Conservation (phyloP, 2,113 vertebrate genomes). For the Phylloscopus trochiloides region DNA sequence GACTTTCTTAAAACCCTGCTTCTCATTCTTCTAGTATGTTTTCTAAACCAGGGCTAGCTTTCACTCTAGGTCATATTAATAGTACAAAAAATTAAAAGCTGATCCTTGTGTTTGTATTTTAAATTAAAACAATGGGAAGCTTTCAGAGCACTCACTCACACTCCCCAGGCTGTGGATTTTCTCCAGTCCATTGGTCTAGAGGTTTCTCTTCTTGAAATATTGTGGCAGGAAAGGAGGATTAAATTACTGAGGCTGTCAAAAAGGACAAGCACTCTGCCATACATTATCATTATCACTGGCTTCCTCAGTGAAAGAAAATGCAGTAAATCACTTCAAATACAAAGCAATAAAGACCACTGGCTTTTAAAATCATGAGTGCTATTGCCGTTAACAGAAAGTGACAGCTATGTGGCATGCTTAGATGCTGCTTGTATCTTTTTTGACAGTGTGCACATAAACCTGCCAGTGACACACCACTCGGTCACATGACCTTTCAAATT, state of each 20-base stretch:
- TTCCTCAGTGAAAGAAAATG: constrained; percentile 78
- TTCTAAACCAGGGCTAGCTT: neutral
- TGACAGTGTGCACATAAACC: constrained; percentile 78
- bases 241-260: constrained; percentile 84
- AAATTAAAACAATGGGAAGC: neutral
- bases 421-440: constrained; percentile 72
- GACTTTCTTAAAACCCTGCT: neutral
- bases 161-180: constrained; percentile 29
- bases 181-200: constrained; percentile 38
- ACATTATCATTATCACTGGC: constrained; percentile 80
- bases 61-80: neutral
- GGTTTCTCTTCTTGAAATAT: constrained; percentile 53
- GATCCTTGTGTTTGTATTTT: neutral
- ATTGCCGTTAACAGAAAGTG: constrained; percentile 83
- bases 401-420: constrained; percentile 72
- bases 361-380: constrained; percentile 79
- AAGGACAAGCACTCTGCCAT: constrained; percentile 81
- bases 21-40: neutral
- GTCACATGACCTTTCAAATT: constrained; percentile 73
- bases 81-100: constrained; percentile 12
- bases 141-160: neutral
- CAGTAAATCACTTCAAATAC: constrained; percentile 82
- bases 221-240: constrained; percentile 76
- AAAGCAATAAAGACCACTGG: constrained; percentile 71
- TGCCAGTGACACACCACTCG: constrained; percentile 72